These are phyloP conservation scores for Amphimedon queenslandica DNA, from an alignment of 37 sponge, comb jelly and placozoan genomes.

Conservation along the genomic window DNA sequence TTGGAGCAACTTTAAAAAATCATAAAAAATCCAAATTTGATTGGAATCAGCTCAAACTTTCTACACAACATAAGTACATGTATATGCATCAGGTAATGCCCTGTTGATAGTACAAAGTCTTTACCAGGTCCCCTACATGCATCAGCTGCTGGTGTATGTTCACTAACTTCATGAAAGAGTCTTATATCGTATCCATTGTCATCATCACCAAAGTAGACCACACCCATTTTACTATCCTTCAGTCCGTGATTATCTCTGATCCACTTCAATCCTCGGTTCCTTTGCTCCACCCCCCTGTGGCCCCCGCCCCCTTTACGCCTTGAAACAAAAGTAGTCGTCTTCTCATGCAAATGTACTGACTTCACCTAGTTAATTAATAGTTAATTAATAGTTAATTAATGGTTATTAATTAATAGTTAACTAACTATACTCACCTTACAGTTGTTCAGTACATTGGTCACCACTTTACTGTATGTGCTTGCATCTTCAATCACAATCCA, in stretches of 20 bases:
- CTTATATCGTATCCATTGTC: slow-evolving; percentile 47
- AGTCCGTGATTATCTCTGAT: background rate
- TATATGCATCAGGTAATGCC: no score
- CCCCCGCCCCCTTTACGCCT: background rate
- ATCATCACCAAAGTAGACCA: slow-evolving; percentile 59
- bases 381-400: slow-evolving; percentile 18
- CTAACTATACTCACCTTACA: background rate
- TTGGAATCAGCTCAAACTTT: no score
- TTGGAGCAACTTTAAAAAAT: no score
- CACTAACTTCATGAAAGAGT: slow-evolving; percentile 56
- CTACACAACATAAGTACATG: no score
- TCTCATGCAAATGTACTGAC: slow-evolving; percentile 11
- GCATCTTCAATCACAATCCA: slow-evolving; percentile 96
- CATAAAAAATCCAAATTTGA: no score
- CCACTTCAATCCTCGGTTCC: slow-evolving; percentile 37
- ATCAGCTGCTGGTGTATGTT: slow-evolving; percentile 31
- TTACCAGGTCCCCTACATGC: no score
- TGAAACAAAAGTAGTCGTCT: background rate
- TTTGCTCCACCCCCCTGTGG: slow-evolving; percentile 37
- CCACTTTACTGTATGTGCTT: slow-evolving; percentile 53
- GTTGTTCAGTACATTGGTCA: slow-evolving; percentile 47
- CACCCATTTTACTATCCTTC: background rate
- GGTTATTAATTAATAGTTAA: no score
- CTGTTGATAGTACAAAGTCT: no score
- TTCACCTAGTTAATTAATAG: slow-evolving; percentile 8